Evolutionary conservation across 2,888 invertebrate genomes (phyloP).

Genomic region (Lycocerus yunnanus): DNA sequence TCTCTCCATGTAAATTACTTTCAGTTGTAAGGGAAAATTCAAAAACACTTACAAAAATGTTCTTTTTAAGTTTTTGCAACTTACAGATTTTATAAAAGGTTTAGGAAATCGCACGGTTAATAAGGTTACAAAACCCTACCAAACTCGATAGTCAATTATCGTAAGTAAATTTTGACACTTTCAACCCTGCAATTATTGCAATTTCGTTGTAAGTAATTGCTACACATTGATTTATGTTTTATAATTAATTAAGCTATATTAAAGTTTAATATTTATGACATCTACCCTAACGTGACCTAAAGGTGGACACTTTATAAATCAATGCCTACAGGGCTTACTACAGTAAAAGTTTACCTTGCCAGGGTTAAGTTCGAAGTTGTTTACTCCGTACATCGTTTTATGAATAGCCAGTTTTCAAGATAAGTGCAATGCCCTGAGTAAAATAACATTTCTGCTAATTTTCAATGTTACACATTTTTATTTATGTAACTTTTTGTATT

Average conservation of each 20-base stretch:
- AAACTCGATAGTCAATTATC: background rate
- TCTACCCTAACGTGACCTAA: background rate
- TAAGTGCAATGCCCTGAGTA: background rate
- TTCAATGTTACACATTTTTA: background rate
- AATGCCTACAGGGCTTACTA: background rate
- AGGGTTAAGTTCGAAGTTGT: background rate
- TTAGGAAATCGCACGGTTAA: no score
- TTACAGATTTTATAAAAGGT: no score
- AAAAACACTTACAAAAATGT: no score
- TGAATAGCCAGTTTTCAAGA: background rate
- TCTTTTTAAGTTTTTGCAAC: no score
- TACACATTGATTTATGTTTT: background rate
- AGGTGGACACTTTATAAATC: background rate
- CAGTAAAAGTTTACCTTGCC: background rate
- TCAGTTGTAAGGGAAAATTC: no score
- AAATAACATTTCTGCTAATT: background rate
- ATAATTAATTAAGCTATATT: background rate
- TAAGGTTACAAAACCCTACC: background rate
- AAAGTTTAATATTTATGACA: background rate
- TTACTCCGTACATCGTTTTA: background rate
- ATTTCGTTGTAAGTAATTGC: background rate
- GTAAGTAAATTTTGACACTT: background rate
- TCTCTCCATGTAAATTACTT: no score
- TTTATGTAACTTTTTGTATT: no score
- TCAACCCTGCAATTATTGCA: background rate